Evolutionary conservation across 2,797 vertebrate species (phyloP), one percentile per base, ranked within the genome.

Genomic region (Sebastes vulpes): DNA sequence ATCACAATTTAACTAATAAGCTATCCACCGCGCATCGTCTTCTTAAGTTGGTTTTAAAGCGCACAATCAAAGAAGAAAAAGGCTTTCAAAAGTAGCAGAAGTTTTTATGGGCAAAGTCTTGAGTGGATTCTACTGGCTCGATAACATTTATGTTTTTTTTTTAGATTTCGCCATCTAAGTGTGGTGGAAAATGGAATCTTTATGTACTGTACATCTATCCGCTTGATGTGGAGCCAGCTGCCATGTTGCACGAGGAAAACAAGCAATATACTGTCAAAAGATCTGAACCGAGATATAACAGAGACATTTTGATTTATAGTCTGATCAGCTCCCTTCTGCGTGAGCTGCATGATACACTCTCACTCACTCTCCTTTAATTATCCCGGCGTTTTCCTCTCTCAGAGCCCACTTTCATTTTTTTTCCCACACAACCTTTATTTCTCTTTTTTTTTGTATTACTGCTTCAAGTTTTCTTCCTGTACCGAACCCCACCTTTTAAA

Each of bases 271-370:
- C 83, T 92, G 90, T 95, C 90, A 92, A 92, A 92, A 90, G 89
- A 95, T 93, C 84, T 89, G 83, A 92, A 85, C 72, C 26, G 8
- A 86, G 90, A 94, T 94, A 87, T 53, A 72, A 83, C 72, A 71
- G 73, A 85, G 86, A 92, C 90, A 70, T 93, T 93, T 93, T 94
- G 93, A 95, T 95, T 93, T 93, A 94, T 92, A 85, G 90, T 87
- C 83, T 91, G 93, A 95, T 92, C 90, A 93, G 86, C 88, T 87
- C 74, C 80, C 72, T 63, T 84, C 81, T 85, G 61, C 48, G 68
- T 81, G 81, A 87, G 89, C 82, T 59, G 82, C 80, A 87, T 77
- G 65, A 79, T 76, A 56, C 74, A 71, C 82, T 65, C 60, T 65
- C 56, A 14, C 80, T 82, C 72, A 21, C 53, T 77, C 59, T 29